A percentile compares a stretch with the other conserved stretches of the same genome.
phyloP scores from a whole-genome alignment of 1,140 invertebrate species.

The Drosophila kepulauana region DNA sequence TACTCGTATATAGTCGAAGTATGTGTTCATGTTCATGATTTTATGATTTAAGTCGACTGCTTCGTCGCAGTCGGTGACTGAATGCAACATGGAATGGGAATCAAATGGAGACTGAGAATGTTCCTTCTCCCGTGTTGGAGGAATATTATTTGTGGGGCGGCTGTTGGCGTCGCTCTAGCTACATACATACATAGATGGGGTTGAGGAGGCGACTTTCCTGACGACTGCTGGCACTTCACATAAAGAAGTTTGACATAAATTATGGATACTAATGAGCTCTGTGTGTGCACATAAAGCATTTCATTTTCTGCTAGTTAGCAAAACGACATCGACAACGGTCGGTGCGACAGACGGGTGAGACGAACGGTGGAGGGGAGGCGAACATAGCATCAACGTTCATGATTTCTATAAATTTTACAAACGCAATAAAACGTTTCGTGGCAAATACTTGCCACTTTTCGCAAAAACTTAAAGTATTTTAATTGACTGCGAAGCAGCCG shows the following conservation, averaged over 20 bases:
- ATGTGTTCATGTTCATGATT: conserved; percentile 57
- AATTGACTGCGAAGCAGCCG: conserved; percentile 14
- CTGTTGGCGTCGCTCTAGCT: conserved; percentile 30
- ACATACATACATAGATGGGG: background rate
- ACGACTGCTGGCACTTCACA: conserved; percentile 59
- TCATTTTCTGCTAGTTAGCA: conserved; percentile 42
- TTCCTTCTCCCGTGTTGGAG: background rate
- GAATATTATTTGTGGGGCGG: conserved; percentile 57
- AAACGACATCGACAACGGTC: background rate
- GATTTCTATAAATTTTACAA: conserved; percentile 43
- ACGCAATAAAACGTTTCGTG: conserved; percentile 25
- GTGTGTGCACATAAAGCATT: conserved; percentile 72
- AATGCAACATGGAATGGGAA: conserved; percentile 4
- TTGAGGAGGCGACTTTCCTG: background rate
- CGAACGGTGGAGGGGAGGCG: too few species aligned
- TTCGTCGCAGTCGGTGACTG: conserved; percentile 17
- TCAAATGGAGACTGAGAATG: background rate
- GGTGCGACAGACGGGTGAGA: background rate
- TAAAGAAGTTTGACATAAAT: conserved; percentile 82
- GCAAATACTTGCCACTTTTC: conserved; percentile 6
- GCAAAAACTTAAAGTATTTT: conserved; percentile 16
- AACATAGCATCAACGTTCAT: background rate
- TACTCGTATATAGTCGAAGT: conserved; percentile 14
- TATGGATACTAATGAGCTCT: conserved; percentile 81
- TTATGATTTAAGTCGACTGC: conserved; percentile 60